These are phyloP conservation scores for Acleris cristana DNA, from an alignment of 2,888 invertebrate genomes.

Conservation along the genomic window DNA sequence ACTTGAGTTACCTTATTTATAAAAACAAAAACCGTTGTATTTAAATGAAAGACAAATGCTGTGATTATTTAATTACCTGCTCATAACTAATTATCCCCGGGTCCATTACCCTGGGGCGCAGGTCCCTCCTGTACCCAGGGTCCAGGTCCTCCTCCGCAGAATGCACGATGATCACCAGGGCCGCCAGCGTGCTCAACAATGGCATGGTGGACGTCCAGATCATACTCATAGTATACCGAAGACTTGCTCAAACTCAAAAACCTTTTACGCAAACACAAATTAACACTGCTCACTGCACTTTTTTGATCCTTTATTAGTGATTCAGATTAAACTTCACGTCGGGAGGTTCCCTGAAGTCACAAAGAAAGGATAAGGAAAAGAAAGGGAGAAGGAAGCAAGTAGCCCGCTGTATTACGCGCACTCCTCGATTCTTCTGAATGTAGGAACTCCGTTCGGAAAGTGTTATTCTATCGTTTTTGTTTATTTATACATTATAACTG, in stretches of 20 bases:
- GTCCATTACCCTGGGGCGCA: constrained; percentile 63
- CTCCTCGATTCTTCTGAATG: constrained; percentile 46
- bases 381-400: constrained; percentile 49
- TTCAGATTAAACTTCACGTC: no score
- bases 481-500: constrained; percentile 65
- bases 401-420: constrained; percentile 42
- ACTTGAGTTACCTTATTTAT: no score
- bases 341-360: neutral
- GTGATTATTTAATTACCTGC: constrained; percentile 54
- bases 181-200: constrained; percentile 76
- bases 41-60: no score
- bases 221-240: constrained; percentile 74
- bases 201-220: constrained; percentile 69
- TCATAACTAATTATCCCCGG: constrained; percentile 59
- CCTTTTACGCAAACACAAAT: constrained; percentile 38
- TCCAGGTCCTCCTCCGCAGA: constrained; percentile 72
- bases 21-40: no score
- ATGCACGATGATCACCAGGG: constrained; percentile 76
- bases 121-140: constrained; percentile 57
- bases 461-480: constrained; percentile 45
- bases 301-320: neutral
- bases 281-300: constrained; percentile 46
- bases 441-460: constrained; percentile 39
- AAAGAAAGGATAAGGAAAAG: constrained; percentile 45
- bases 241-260: constrained; percentile 39